phyloP scores from a whole-genome alignment of 1,140 invertebrate species.

The Calephelis virginiensis region DNA sequence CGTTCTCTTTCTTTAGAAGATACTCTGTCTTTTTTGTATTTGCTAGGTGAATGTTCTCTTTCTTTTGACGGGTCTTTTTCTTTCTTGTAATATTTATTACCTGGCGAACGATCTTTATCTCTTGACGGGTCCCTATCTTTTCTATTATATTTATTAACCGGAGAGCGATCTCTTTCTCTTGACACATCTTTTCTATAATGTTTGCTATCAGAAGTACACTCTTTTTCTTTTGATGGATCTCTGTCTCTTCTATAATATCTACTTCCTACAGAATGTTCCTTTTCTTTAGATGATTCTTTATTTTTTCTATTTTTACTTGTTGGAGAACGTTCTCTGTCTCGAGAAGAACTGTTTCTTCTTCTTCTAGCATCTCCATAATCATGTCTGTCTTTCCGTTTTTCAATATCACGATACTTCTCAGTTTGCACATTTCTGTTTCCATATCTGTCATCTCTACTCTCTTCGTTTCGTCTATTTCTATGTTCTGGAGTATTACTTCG shows the following conservation, averaged over 20 bases:
- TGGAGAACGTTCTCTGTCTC: constrained; percentile 28
- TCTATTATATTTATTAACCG: constrained; percentile 37
- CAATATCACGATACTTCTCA: constrained; percentile 38
- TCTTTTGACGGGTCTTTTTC: constrained; percentile 1
- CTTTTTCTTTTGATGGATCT: constrained; percentile 4
- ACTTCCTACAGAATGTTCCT: constrained; percentile 30
- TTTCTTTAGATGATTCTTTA: background rate
- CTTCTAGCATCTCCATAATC: constrained; percentile 31
- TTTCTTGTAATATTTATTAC: constrained; percentile 22
- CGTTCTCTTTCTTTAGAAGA: background rate
- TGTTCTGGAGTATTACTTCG: constrained; percentile 49
- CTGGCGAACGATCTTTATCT: constrained; percentile 2
- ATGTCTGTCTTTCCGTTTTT: constrained; percentile 28
- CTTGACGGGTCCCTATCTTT: constrained; percentile 28
- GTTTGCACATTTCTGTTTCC: constrained; percentile 42
- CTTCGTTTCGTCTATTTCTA: constrained; percentile 43
- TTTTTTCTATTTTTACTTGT: constrained; percentile 22
- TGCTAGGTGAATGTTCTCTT: background rate
- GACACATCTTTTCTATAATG: constrained; percentile 17
- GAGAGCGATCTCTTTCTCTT: constrained; percentile 28
- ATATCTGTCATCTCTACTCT: constrained; percentile 37
- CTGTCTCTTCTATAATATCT: constrained; percentile 42
- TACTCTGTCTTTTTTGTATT: background rate
- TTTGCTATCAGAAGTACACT: constrained; percentile 17
- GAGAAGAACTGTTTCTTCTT: constrained; percentile 43